Evolutionary conservation across 1,140 invertebrate species (phyloP).

Genomic region (Platorchestia sp.): DNA sequence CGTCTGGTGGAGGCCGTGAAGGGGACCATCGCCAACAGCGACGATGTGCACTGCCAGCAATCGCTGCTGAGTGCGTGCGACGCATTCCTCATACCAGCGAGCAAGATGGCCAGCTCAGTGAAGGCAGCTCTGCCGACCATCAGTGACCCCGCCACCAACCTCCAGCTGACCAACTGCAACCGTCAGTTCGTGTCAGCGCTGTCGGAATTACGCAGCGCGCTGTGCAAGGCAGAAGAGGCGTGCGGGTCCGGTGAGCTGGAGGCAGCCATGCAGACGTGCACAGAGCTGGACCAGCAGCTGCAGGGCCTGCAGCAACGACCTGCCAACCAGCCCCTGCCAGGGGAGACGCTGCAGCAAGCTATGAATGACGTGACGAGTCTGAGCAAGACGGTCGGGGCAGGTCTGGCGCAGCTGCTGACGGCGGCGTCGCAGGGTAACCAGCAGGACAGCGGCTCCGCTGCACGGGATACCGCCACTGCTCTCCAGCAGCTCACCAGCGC

Average conservation of each 20-base stretch:
- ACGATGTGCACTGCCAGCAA: slow-evolving; percentile 82
- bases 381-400: slow-evolving; percentile 77
- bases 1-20: slow-evolving; percentile 86
- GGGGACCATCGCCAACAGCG: slow-evolving; percentile 79
- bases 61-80: slow-evolving; percentile 90
- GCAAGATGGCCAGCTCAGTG: slow-evolving; percentile 77
- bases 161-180: slow-evolving; percentile 80
- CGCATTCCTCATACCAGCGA: slow-evolving; percentile 81
- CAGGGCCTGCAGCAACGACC: slow-evolving; percentile 84
- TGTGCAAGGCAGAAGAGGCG: slow-evolving; percentile 86
- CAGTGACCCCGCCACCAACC: slow-evolving; percentile 81
- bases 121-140: slow-evolving; percentile 89
- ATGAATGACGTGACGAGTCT: slow-evolving; percentile 80
- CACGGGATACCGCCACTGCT: slow-evolving; percentile 83
- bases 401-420: slow-evolving; percentile 86
- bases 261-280: slow-evolving; percentile 85
- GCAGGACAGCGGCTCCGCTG: slow-evolving; percentile 85
- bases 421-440: slow-evolving; percentile 88
- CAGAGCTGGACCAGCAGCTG: slow-evolving; percentile 84
- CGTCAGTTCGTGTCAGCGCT: slow-evolving; percentile 83
- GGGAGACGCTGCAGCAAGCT: slow-evolving; percentile 85
- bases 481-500: slow-evolving; percentile 80
- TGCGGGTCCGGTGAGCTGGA: slow-evolving; percentile 90
- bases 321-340: slow-evolving; percentile 82
- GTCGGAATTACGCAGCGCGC: slow-evolving; percentile 84